Percentiles rank a stretch among this genome's conserved stretches.
Evolutionary conservation across 2,797 vertebrate genomes (phyloP).

Genomic region (Pseudocheirus occidentalis): DNA sequence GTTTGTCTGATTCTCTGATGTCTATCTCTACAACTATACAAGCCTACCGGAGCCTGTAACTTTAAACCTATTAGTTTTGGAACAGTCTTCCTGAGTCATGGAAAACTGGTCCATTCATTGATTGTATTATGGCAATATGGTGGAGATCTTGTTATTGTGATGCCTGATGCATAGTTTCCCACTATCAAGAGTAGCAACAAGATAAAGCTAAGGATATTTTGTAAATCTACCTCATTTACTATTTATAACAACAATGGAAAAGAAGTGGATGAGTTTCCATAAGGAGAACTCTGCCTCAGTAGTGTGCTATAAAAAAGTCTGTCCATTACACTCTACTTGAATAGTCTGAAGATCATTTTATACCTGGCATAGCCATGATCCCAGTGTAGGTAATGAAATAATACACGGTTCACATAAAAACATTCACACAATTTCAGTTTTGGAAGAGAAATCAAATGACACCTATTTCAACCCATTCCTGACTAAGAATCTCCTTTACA

Average conservation of each 20-base stretch:
- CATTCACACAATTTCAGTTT: neutral
- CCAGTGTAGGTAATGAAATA: neutral
- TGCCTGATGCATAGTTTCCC: neutral
- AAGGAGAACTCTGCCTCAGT: neutral
- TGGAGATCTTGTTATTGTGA: neutral
- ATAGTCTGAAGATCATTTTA: neutral
- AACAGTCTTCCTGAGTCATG: neutral
- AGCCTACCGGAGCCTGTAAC: neutral
- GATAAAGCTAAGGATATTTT: neutral
- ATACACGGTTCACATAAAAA: neutral
- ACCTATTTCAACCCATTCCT: neutral
- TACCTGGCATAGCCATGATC: neutral
- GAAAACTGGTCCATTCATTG: neutral
- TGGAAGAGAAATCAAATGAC: neutral
- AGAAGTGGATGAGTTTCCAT: neutral
- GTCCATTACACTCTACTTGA: neutral
- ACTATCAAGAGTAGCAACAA: neutral
- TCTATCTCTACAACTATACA: neutral
- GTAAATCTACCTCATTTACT: slow-evolving; percentile 1
- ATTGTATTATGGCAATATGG: neutral
- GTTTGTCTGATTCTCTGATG: neutral
- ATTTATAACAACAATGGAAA: slow-evolving; percentile 7
- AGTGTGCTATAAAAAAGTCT: neutral
- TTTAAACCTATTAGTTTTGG: accelerated
- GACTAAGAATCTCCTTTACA: neutral